Evolutionary conservation across 2,888 invertebrate genomes (phyloP).

Genomic region (Eristalis intricaria): DNA sequence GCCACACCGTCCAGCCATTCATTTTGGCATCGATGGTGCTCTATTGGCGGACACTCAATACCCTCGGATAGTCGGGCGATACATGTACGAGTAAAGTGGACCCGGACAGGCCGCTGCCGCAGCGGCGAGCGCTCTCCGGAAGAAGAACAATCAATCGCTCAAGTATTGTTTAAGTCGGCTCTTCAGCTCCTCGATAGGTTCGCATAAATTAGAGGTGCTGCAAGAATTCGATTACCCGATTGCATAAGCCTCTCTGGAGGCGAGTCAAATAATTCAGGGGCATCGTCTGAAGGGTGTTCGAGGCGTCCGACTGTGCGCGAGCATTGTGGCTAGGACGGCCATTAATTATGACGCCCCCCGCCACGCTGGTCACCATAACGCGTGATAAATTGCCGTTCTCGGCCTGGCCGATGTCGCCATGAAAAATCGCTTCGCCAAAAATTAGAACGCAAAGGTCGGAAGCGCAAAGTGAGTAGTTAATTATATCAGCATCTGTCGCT

Average conservation of each 20-base stretch:
- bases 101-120: not conserved
- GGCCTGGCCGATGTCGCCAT: constrained; percentile 37
- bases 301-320: not conserved
- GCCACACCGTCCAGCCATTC: constrained; percentile 23
- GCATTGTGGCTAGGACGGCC: not conserved
- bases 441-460: not conserved
- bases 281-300: constrained; percentile 13
- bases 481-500: constrained; percentile 38
- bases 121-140: constrained; percentile 41
- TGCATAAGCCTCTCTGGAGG: constrained; percentile 27
- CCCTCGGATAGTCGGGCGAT: constrained; percentile 12
- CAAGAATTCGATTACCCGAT: constrained; percentile 45
- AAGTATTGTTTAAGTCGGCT: constrained; percentile 21
- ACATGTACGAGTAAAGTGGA: constrained; percentile 8
- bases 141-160: constrained; percentile 59
- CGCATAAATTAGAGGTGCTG: constrained; percentile 17
- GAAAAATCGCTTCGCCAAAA: constrained; percentile 44
- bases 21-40: constrained; percentile 46
- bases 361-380: constrained; percentile 24
- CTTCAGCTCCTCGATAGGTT: constrained; percentile 10
- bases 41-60: constrained; percentile 40
- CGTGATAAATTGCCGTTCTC: constrained; percentile 46
- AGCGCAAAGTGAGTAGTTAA: constrained; percentile 20
- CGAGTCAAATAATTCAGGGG: constrained; percentile 35
- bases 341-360: constrained; percentile 38